A percentile compares a stretch with the other conserved stretches of the same genome.
These are phyloP conservation scores for Cecropterus lyciades DNA, from an alignment of 1,140 invertebrate species.

Conservation along the genomic window DNA sequence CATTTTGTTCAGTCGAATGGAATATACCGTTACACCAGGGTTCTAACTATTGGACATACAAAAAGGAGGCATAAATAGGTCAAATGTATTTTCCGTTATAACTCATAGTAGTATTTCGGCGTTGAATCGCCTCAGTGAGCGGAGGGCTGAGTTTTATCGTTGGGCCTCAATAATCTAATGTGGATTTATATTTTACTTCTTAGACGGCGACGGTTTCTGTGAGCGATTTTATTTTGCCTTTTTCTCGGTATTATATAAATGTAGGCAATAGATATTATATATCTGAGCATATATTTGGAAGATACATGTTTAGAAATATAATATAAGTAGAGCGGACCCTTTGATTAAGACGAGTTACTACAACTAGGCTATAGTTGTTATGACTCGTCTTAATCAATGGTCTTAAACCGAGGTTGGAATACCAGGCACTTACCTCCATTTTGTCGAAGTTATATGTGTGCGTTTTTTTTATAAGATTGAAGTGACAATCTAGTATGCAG, in stretches of 20 bases:
- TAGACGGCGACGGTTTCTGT: constrained; percentile 13
- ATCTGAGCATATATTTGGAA: not conserved
- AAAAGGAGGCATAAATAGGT: constrained; percentile 65
- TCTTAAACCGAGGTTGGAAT: no score
- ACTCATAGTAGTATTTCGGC: constrained; percentile 67
- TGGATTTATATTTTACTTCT: constrained; percentile 42
- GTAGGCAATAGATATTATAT: not conserved
- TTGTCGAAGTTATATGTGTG: no score
- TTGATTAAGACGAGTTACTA: no score
- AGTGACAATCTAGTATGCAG: no score
- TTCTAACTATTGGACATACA: constrained; percentile 39
- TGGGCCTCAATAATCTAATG: constrained; percentile 55
- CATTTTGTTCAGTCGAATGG: constrained; percentile 12
- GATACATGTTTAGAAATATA: not conserved
- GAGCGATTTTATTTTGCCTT: constrained; percentile 8
- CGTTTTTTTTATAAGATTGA: no score
- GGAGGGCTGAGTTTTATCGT: constrained; percentile 62
- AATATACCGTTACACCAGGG: constrained; percentile 4
- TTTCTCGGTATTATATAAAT: constrained; percentile 5
- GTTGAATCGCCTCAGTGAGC: constrained; percentile 64
- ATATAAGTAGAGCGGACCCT: no score
- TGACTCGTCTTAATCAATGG: no score
- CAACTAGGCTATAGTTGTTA: no score
- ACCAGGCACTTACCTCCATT: no score
- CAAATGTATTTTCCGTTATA: constrained; percentile 78